Conservation (phyloP, 1,140 invertebrate species). For the Heliconius himera region DNA sequence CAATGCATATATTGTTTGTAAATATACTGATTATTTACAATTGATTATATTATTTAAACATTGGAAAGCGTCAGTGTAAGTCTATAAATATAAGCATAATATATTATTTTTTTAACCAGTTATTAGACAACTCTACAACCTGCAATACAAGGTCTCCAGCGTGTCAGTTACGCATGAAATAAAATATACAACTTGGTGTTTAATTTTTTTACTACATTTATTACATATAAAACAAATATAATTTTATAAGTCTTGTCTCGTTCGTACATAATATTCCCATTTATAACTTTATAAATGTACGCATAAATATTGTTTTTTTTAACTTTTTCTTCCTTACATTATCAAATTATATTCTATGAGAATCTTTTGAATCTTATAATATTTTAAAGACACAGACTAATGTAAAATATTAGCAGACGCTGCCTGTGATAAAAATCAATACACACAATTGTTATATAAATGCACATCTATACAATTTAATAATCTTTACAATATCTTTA, state of each 20-base stretch:
- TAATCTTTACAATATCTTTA: neutral
- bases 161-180: neutral
- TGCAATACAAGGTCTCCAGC: neutral
- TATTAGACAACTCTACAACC: neutral
- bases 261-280: neutral
- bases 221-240: neutral
- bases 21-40: too few species aligned
- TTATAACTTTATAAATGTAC: neutral
- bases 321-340: neutral
- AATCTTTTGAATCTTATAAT: slow-evolving; percentile 1
- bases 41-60: too few species aligned
- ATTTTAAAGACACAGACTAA: neutral
- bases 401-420: neutral
- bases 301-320: neutral
- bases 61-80: too few species aligned
- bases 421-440: neutral
- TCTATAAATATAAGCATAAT: neutral
- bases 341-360: neutral
- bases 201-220: neutral
- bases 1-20: too few species aligned
- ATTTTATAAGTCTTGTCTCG: neutral
- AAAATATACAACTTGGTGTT: neutral
- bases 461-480: neutral
- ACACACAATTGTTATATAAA: neutral
- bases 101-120: neutral